Evolutionary conservation across 2,888 invertebrate species (phyloP), one percentile per base, ranked within the genome.

Genomic region (Limnephilus lunatus): DNA sequence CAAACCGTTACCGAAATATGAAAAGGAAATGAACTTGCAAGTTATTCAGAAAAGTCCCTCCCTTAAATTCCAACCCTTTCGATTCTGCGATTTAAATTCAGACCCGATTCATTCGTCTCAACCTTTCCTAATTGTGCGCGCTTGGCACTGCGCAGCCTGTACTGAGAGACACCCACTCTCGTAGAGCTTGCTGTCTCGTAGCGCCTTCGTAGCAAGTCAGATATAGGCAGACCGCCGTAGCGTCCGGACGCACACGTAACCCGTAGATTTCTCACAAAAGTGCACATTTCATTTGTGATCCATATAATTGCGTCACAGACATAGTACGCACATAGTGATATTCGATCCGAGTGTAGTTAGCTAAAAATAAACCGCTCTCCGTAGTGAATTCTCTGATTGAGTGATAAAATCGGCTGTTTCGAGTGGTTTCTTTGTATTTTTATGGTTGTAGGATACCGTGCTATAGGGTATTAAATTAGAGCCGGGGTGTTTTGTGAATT

Each of bases 131-230:
- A 89, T 89, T 81, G 80, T 89, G 88, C 88, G 88, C 88, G 19
- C 81, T 35, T n/a, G 32, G 14, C 25, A 25, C 80, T 80, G 88
- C 88, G 88, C 88, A 80, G 14, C 68, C 80, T 15, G 30, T 31
- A 32, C 68, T 83, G 32, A 83, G n/a, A 31, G 90, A 85, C 90
- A n/a, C 90, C 90, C 85, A 90, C 90, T 85, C 90, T 90, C 85
- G 90, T 90, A 48, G 90, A n/a, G 35, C n/a, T 81, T 12, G n/a
- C 32, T 11, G 25, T 25, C 14, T n/a, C 90, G 90, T 90, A 90
- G 90, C 31, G 39, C 90, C 14, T 12, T 30, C 90, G 90, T 90
- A 90, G 90, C 90, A 9, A 81, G 90, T 35, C 90, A 85, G 68
- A 83, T 83, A 82, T 19, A 82, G 82, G 25, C 82, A 39, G 90